phyloP scores from a whole-genome alignment of 2,113 vertebrate genomes.

The Psettodes erumei region DNA sequence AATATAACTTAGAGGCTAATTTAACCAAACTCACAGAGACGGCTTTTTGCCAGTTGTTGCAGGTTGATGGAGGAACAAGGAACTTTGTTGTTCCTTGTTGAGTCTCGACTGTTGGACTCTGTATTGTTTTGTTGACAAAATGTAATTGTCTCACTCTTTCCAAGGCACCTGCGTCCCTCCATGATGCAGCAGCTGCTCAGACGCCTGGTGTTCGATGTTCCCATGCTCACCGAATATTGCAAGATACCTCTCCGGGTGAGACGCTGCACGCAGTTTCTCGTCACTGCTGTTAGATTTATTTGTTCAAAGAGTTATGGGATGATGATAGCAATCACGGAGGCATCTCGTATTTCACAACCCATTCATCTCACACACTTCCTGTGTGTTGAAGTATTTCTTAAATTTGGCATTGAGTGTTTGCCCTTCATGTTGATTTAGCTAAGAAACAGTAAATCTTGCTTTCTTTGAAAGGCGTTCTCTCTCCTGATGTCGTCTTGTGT shows the following conservation, averaged over 20 bases:
- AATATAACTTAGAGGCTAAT: background rate
- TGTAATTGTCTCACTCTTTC: background rate
- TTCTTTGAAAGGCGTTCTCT: background rate
- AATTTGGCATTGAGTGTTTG: background rate
- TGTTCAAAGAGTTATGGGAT: background rate
- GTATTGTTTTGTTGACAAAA: background rate
- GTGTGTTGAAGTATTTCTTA: background rate
- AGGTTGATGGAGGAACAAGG: no score
- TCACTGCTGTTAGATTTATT: slow-evolving; percentile 7
- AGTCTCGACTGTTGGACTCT: background rate
- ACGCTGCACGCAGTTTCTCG: background rate
- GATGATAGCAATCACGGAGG: background rate
- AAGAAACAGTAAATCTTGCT: background rate
- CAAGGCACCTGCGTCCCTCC: slow-evolving; percentile 92
- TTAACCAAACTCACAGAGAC: background rate
- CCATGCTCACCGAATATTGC: slow-evolving; percentile 93
- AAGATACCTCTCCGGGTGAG: slow-evolving; percentile 94
- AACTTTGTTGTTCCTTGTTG: background rate
- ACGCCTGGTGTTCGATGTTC: slow-evolving; percentile 95
- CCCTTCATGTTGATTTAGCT: background rate
- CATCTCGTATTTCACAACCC: background rate
- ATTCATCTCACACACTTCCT: background rate
- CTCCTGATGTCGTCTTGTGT: background rate
- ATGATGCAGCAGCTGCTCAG: slow-evolving; percentile 96
- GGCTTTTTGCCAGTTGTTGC: no score